These are phyloP conservation scores for Chloroceryle aenea DNA, from an alignment of 2,113 vertebrate genomes.

Conservation along the genomic window DNA sequence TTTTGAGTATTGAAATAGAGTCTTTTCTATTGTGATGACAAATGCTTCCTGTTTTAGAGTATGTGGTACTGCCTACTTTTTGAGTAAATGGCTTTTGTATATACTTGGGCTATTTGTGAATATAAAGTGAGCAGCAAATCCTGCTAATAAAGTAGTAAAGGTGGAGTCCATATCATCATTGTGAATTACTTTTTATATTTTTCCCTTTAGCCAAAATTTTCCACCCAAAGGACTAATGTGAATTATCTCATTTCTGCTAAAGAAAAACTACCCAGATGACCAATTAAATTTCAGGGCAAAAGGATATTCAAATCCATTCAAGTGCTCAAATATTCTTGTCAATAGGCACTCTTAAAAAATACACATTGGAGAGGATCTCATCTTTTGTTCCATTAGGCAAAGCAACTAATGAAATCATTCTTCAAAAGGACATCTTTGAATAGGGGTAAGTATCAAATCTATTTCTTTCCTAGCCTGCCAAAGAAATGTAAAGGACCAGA, in stretches of 20 bases:
- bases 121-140: not conserved
- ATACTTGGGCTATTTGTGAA: constrained; percentile 5
- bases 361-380: not conserved
- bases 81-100: constrained; percentile 36
- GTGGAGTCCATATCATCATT: not conserved
- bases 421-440: not conserved
- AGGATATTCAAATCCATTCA: not conserved
- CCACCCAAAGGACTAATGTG: not conserved
- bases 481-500: not conserved
- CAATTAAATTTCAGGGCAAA: not conserved
- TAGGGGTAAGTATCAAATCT: not conserved
- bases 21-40: not conserved
- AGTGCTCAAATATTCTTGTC: not conserved
- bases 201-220: not conserved
- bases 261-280: not conserved
- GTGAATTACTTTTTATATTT: not conserved
- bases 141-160: constrained; percentile 49
- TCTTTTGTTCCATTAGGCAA: not conserved
- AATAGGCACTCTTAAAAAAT: not conserved
- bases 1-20: not conserved
- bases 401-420: not conserved
- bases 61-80: not conserved
- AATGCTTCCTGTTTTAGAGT: constrained; percentile 12
- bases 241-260: not conserved
- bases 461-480: not conserved